Base-by-base conservation (phyloP, 2,797 vertebrate genomes). In the Huso huso region DNA sequence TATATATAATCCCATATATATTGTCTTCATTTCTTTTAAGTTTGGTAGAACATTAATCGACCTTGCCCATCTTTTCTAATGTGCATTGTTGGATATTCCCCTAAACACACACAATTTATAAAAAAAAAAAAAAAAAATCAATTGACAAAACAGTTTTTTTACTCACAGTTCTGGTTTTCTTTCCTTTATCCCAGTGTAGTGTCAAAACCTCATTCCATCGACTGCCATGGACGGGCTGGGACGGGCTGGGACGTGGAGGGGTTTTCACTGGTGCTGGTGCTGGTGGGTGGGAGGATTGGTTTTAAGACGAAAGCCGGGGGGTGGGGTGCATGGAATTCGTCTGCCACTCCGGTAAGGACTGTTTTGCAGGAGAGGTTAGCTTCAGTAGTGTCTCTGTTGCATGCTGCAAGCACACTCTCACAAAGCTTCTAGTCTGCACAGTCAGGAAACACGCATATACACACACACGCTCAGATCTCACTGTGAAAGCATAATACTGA, bases 151-250 rank as follows among this genome's bases (percentile, higher is more conserved):
- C 53, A 55, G 53, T 55, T 55, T 55, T 62, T 76, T 78, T 87
- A 88, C 86, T 88, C 83, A 88, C 86, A 79, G 80, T 79, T 80
- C 77, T 78, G 77, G 76, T 84, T 76, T 77, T 74, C 78, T 81
- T 76, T 83, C 78, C 80, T 83, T 78, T 74, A 78, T 80, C 84
- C 82, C 79, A 64, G 61, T 75, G 79, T 79, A 68, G 79, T 80
- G 82, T 85, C 83, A 87, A 80, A 85, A 81, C 84, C 82, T 83
- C 83, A 84, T 86, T 81, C 82, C 84, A 79, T 80, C 80, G 67
- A 67, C 72, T 73, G 75, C 72, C 72, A 79, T 79, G 72, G 74
- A 74, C 68, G 74, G 77, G 75, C 73, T 78, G 72, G 72, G 74
- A 74, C 68, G 74, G 77, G 75, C 73, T 78, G 72, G 75, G 78